Evolutionary conservation across 2,888 invertebrate genomes (phyloP).

Genomic region (Brassicogethes aeneus): DNA sequence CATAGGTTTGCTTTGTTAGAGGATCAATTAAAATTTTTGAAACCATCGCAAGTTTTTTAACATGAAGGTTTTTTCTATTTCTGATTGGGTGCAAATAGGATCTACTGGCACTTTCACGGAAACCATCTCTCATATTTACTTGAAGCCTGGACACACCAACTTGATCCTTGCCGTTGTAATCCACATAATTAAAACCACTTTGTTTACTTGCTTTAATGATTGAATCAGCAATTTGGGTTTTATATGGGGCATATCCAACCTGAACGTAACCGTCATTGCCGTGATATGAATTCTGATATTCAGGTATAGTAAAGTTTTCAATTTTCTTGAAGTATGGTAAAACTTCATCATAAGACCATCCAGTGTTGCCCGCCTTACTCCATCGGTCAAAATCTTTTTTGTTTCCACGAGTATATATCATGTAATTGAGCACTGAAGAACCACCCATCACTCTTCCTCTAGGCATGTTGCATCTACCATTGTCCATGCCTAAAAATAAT

Average conservation of each 20-base stretch:
- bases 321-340: slow-evolving; percentile 77
- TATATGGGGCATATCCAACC: slow-evolving; percentile 49
- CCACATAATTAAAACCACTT: slow-evolving; percentile 53
- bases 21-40: slow-evolving; percentile 41
- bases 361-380: slow-evolving; percentile 43
- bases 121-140: slow-evolving; percentile 43
- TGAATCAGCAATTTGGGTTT: slow-evolving; percentile 50
- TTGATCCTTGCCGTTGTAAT: slow-evolving; percentile 56
- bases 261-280: slow-evolving; percentile 48
- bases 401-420: slow-evolving; percentile 88
- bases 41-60: slow-evolving; percentile 45
- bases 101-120: slow-evolving; percentile 42
- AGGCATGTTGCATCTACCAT: slow-evolving; percentile 69
- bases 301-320: slow-evolving; percentile 76
- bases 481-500: slow-evolving; percentile 48
- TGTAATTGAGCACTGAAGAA: slow-evolving; percentile 79
- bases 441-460: slow-evolving; percentile 61
- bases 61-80: slow-evolving; percentile 44
- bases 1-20: slow-evolving; percentile 35
- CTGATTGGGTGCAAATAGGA: slow-evolving; percentile 44
- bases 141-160: slow-evolving; percentile 47
- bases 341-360: slow-evolving; percentile 61
- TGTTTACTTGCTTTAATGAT: slow-evolving; percentile 56
- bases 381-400: slow-evolving; percentile 79
- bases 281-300: slow-evolving; percentile 48